Percentiles rank a stretch among this genome's conserved stretches.
phyloP scores from a whole-genome alignment of 2,113 vertebrate species.

The Tyrannus savana region DNA sequence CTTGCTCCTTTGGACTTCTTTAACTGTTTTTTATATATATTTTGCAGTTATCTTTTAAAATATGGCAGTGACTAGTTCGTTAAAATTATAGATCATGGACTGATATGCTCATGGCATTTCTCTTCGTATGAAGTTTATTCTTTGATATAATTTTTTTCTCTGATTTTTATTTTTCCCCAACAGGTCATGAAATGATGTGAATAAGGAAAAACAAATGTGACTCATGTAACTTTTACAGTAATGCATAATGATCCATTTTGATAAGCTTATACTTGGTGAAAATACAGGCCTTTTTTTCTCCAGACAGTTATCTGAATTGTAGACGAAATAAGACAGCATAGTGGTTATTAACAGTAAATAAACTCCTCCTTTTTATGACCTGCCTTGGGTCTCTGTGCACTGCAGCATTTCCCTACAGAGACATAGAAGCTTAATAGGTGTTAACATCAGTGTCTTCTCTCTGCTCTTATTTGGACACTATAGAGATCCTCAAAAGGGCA shows the following conservation, averaged over 20 bases:
- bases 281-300: accelerated
- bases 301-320: neutral
- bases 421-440: neutral
- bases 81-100: neutral
- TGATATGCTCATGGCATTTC: neutral
- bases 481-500: neutral
- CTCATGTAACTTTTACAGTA: neutral
- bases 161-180: neutral
- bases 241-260: neutral
- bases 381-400: neutral
- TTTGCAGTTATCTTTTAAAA: neutral
- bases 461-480: neutral
- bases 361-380: neutral
- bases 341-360: neutral
- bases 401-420: neutral
- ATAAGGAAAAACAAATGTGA: neutral
- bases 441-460: neutral
- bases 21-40: neutral
- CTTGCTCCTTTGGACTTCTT: neutral
- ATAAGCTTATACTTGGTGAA: neutral
- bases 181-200: neutral
- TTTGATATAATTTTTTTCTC: neutral
- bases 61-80: neutral
- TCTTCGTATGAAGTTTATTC: neutral
- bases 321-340: neutral